Base-by-base conservation (phyloP, 30 jellyfish, hydroid and myxozoan genomes). In the Rhopilema esculentum region DNA sequence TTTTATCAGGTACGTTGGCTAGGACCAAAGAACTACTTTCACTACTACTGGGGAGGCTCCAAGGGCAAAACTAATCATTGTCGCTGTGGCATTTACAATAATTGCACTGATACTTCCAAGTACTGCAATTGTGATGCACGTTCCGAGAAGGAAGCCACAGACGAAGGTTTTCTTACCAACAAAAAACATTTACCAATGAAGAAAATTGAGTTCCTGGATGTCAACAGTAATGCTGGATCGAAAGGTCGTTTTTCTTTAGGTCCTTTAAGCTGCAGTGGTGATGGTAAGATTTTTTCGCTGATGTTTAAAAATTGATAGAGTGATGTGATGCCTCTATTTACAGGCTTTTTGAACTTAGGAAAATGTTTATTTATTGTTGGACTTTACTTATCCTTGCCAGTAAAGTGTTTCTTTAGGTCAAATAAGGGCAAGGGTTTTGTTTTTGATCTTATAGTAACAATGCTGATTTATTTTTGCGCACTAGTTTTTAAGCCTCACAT, bases 41-140 rank as follows among this genome's bases (percentile, higher is more conserved):
- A 89, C 31, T 89, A 80, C 93, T 89, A 89, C 87, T 89, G 97
- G 97, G 97, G 91, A 28, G 97, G 93, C 18, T 71, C 97, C 1
- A 65, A 74, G 1, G 97, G 93, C 69, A 80, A 61, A 27, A 63
- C 69, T 9, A 72, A 51, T 51, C 68, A 80, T n/a, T 89, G 97
- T 82, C 30, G 77, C 18, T 89, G 97, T 64, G 97, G 97, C 32
- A 85, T 80, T 12, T 49, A 79, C 72, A 73, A 51, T 27, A 82
- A 79, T 69, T 89, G 97, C 88, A 65, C 88, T 24, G 89, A 80
- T 33, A n/a, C 52, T 1, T 71, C 89, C 1, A 75, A 64, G 71
- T 75, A 73, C 32, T 89, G 97, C 69, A 89, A 89, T 65, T 89
- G 97, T 65, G 97, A 89, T 72, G 92, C 93, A 15, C 89, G 92